phyloP scores from a whole-genome alignment of 2,888 invertebrate species.

The Resseliella maxima region DNA sequence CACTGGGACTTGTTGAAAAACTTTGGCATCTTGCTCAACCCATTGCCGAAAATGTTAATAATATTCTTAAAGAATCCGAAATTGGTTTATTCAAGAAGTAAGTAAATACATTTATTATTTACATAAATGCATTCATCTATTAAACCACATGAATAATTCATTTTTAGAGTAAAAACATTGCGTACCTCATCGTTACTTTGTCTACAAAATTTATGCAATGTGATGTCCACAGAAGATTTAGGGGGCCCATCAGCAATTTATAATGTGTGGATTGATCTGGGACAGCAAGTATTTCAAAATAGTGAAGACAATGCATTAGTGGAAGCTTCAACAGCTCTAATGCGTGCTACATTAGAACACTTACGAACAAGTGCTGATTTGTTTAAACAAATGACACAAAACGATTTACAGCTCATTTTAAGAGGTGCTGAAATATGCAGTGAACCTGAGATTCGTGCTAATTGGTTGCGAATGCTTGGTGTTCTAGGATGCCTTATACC shows the following conservation, averaged over 20 bases:
- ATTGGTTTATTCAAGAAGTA: constrained; percentile 70
- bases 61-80: constrained; percentile 70
- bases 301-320: constrained; percentile 67
- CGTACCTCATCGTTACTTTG: constrained; percentile 77
- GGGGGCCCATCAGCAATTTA: constrained; percentile 74
- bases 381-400: constrained; percentile 71
- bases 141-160: background rate
- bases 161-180: constrained; percentile 70
- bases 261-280: constrained; percentile 76
- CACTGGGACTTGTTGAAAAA: constrained; percentile 72
- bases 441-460: constrained; percentile 71
- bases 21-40: constrained; percentile 64
- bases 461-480: constrained; percentile 72
- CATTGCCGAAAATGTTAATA: constrained; percentile 70
- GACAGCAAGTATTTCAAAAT: constrained; percentile 73
- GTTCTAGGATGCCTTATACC: constrained; percentile 69
- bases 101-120: constrained; percentile 54
- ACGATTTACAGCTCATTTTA: constrained; percentile 72
- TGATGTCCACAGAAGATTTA: constrained; percentile 72
- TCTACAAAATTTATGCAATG: constrained; percentile 76
- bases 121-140: background rate
- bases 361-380: constrained; percentile 70
- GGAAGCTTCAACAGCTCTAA: constrained; percentile 79
- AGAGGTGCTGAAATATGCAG: constrained; percentile 70
- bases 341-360: constrained; percentile 80